Percentiles rank a stretch among this genome's conserved stretches.
These are phyloP conservation scores for Acrocyrtus sp. DNA, from an alignment of 2,888 invertebrate species.

Conservation along the genomic window DNA sequence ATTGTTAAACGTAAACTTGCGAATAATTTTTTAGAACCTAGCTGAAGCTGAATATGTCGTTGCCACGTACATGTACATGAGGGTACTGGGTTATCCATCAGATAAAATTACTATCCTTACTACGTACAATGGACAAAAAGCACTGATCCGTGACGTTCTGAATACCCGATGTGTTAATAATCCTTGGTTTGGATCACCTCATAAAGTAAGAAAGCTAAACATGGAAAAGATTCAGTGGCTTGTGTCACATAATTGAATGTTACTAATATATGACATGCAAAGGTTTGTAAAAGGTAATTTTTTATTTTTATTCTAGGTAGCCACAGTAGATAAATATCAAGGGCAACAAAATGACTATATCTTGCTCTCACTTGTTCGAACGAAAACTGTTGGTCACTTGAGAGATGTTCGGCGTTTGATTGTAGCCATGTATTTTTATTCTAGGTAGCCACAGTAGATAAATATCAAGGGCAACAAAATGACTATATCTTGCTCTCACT, in stretches of 20 bases:
- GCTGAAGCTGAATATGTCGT: constrained; percentile 85
- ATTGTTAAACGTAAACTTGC: no score
- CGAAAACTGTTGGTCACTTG: constrained; percentile 97
- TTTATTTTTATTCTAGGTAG: constrained; percentile 71
- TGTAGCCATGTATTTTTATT: constrained; percentile 84
- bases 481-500: constrained; percentile 96
- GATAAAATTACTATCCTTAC: constrained; percentile 97
- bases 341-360: constrained; percentile 99
- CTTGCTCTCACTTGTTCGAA: constrained; percentile 93
- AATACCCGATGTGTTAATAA: constrained; percentile 93
- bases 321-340: constrained; percentile 99
- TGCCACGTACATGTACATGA: constrained; percentile 98
- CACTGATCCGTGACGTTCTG: constrained; percentile 95
- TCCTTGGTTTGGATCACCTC: constrained; percentile 92
- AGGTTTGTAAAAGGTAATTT: not conserved
- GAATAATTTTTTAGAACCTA: constrained; percentile 69
- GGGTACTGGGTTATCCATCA: constrained; percentile 95
- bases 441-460: constrained; percentile 94
- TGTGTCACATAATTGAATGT: constrained; percentile 23
- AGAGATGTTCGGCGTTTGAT: constrained; percentile 95
- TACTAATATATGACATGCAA: not conserved
- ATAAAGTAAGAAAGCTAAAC: constrained; percentile 80
- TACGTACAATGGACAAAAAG: constrained; percentile 99
- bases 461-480: constrained; percentile 99
- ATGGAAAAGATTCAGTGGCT: not conserved